phyloP scores from a whole-genome alignment of 2,797 vertebrate species.

The Danionella dracula region DNA sequence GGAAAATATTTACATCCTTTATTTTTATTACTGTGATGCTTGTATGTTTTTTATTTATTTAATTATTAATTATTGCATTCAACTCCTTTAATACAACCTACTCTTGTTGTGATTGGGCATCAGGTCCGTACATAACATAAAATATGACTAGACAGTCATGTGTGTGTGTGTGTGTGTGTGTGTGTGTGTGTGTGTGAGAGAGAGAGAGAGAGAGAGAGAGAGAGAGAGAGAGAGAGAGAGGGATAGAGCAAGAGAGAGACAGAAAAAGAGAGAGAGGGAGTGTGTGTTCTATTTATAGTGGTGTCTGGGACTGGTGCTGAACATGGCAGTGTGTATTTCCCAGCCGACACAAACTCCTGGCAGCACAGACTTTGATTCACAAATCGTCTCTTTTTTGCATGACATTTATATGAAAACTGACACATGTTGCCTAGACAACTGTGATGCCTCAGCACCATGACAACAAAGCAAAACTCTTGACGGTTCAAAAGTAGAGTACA shows the following conservation, averaged over 20 bases:
- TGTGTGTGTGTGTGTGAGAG: conserved; percentile 5
- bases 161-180: conserved; percentile 28
- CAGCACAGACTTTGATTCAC: conserved; percentile 55
- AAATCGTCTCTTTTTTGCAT: conserved; percentile 54
- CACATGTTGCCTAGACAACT: conserved; percentile 63
- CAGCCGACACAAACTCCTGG: conserved; percentile 55
- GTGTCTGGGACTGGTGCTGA: neutral
- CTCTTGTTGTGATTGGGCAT: too few relatives aligned
- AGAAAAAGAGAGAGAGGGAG: conserved; percentile 26
- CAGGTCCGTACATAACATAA: too few relatives aligned
- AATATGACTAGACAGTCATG: too few relatives aligned
- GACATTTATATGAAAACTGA: conserved; percentile 63
- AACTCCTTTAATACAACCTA: too few relatives aligned
- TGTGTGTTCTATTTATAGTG: conserved; percentile 23
- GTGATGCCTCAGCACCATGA: conserved; percentile 60
- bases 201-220: conserved; percentile 31
- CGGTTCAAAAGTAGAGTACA: conserved; percentile 37
- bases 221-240: conserved; percentile 26
- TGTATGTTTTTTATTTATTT: too few relatives aligned
- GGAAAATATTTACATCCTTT: too few relatives aligned
- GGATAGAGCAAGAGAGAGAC: conserved; percentile 28
- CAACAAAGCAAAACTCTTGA: conserved; percentile 60
- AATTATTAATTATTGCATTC: too few relatives aligned
- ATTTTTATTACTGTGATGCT: too few relatives aligned
- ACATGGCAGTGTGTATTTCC: conserved; percentile 58